phyloP scores from a whole-genome alignment of 2,113 vertebrate species.

The Microtus ochrogaster region DNA sequence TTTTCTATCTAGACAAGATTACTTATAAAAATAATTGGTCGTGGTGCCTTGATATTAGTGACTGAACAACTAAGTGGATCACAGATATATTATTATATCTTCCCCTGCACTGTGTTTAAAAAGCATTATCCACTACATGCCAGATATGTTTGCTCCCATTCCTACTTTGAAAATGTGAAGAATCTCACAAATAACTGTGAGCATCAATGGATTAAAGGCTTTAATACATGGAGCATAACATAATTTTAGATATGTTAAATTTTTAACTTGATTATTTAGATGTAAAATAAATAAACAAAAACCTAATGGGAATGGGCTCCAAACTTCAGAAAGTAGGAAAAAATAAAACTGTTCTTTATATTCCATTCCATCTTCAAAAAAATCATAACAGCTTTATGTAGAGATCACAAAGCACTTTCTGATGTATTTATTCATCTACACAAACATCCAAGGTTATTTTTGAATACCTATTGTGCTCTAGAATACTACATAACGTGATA shows the following conservation, averaged over 20 bases:
- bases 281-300: not conserved
- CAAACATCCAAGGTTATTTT: not conserved
- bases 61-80: not conserved
- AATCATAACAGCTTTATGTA: not conserved
- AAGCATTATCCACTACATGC: constrained; percentile 1
- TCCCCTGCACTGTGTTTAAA: not conserved
- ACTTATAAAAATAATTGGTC: not conserved
- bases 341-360: not conserved
- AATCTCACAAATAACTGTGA: not conserved
- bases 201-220: not conserved
- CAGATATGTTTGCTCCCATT: not conserved
- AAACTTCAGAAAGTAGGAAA: constrained; percentile 9
- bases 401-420: not conserved
- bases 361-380: not conserved
- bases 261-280: not conserved
- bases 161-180: not conserved
- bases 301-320: not conserved
- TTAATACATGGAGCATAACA: not conserved
- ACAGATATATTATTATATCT: not conserved
- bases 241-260: not conserved
- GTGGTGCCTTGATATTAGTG: not conserved
- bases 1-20: not conserved
- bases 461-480: not conserved
- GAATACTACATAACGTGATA: not conserved
- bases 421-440: constrained; percentile 24